Conservation (phyloP, 1,140 invertebrate species). For the Teleopsis dalmanni region DNA sequence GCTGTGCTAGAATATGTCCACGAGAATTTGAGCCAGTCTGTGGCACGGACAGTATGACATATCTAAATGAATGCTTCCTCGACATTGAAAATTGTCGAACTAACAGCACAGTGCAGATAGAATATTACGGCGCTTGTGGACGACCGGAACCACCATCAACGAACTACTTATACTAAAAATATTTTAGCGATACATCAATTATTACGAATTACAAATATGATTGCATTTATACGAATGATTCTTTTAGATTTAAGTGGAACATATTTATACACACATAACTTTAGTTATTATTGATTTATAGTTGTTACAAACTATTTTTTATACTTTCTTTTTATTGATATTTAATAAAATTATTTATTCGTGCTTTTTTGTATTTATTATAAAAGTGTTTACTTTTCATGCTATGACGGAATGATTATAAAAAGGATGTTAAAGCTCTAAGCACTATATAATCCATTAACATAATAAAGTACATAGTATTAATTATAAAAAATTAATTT, state of each 20-base stretch:
- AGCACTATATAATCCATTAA: too few species aligned
- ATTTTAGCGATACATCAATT: not conserved
- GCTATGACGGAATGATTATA: too few species aligned
- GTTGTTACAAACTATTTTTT: too few species aligned
- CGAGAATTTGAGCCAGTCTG: conserved; percentile 82
- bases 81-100: conserved; percentile 82
- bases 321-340: too few species aligned
- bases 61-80: conserved; percentile 87
- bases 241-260: not conserved
- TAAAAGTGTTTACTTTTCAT: too few species aligned
- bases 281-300: too few species aligned
- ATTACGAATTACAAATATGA: too few species aligned
- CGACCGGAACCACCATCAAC: conserved; percentile 38
- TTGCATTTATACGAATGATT: not conserved
- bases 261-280: not conserved
- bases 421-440: not conserved
- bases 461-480: too few species aligned
- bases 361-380: too few species aligned
- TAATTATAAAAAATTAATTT: too few species aligned
- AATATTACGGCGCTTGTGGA: conserved; percentile 42
- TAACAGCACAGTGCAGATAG: conserved; percentile 44
- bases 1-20: conserved; percentile 78
- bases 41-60: conserved; percentile 80
- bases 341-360: too few species aligned
- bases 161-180: conserved; percentile 36